A percentile compares a stretch with the other conserved stretches of the same genome.
Conservation (phyloP, 2,797 vertebrate species). For the Pseudomugil tenellus region DNA sequence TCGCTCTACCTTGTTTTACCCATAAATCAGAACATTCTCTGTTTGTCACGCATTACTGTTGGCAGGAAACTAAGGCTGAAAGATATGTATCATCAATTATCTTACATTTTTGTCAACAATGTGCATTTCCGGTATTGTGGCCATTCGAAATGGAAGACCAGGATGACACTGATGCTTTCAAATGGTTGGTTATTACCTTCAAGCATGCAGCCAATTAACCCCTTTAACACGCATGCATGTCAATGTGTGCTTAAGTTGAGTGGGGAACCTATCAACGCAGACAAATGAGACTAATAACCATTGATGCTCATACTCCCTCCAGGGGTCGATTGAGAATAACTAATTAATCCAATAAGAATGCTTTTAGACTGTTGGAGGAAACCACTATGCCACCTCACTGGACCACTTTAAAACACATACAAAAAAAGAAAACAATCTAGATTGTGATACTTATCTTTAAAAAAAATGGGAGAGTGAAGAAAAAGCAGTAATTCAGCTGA, state of each 20-base stretch:
- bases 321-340: too few species aligned
- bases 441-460: too few species aligned
- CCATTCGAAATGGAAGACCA: not conserved
- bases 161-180: not conserved
- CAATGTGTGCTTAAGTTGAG: constrained; percentile 14
- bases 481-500: not conserved
- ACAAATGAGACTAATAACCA: not conserved
- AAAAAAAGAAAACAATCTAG: too few species aligned
- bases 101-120: constrained; percentile 32
- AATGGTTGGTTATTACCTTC: not conserved
- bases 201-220: constrained; percentile 16
- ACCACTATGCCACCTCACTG: not conserved
- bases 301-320: too few species aligned
- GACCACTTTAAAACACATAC: too few species aligned
- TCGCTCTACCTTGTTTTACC: constrained; percentile 17
- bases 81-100: constrained; percentile 9
- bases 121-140: constrained; percentile 35
- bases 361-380: not conserved
- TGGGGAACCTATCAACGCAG: constrained; percentile 22
- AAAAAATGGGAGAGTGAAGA: too few species aligned
- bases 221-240: constrained; percentile 16
- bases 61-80: constrained; percentile 1
- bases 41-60: constrained; percentile 14
- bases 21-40: constrained; percentile 37
- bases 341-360: not conserved